Conservation (phyloP, 2,797 vertebrate genomes). For the Anguilla obscura region DNA sequence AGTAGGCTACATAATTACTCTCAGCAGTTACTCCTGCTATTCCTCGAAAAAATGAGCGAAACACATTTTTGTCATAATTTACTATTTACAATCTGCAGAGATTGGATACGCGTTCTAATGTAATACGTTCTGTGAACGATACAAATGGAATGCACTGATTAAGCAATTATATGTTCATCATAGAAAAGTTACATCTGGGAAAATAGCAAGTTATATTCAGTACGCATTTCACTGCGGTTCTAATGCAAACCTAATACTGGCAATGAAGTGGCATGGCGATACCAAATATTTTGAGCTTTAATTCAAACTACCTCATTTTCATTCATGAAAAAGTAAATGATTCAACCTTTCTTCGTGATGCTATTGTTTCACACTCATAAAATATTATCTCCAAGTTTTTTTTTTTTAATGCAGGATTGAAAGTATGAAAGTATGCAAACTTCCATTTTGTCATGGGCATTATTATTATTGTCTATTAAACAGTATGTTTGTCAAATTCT, state of each 20-base stretch:
- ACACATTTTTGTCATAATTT: slow-evolving; percentile 28
- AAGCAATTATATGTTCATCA: slow-evolving; percentile 38
- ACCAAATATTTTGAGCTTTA: not conserved
- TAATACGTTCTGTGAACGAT: slow-evolving; percentile 18
- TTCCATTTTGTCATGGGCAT: slow-evolving; percentile 5
- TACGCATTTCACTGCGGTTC: slow-evolving; percentile 23
- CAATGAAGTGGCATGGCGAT: not conserved
- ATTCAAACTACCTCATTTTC: not conserved
- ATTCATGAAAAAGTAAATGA: not conserved
- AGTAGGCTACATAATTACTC: slow-evolving; percentile 23
- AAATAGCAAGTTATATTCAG: slow-evolving; percentile 32
- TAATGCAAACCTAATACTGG: not conserved
- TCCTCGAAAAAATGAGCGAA: slow-evolving; percentile 27
- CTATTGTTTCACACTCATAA: not conserved
- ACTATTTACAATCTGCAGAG: slow-evolving; percentile 11
- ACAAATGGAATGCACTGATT: slow-evolving; percentile 32
- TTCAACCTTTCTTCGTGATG: not conserved
- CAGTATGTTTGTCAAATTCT: slow-evolving; percentile 13
- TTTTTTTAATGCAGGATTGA: not conserved
- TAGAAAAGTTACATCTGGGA: slow-evolving; percentile 15
- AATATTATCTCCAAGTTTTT: not conserved
- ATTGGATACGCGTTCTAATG: slow-evolving; percentile 27
- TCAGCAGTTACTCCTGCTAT: slow-evolving; percentile 25
- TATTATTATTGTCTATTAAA: not conserved
- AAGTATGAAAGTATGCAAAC: not conserved